Evolutionary conservation across 2,888 invertebrate genomes (phyloP), one percentile per base, ranked within the genome.

Genomic region (Drosophila paucipuncta): DNA sequence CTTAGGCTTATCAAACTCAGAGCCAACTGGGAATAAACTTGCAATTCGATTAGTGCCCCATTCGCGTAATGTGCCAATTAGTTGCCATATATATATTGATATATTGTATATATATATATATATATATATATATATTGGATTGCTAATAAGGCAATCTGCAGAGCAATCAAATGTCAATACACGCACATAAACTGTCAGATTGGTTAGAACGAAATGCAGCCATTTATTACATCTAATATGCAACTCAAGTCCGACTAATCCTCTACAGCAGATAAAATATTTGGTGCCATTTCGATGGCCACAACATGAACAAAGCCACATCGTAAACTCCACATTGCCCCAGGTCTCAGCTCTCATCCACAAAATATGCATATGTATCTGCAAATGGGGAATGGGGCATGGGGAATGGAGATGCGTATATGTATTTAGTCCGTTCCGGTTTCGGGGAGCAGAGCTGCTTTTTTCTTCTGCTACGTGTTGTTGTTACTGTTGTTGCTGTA

Each of bases 91-190:
- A 62, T 18, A 25, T 16, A 7, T 47, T 7, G 9, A 47, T 22
- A 13, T n/a, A n/a, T n/a, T n/a, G n/a, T n/a, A n/a, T n/a, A n/a
- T n/a, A n/a, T n/a, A 43, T 41, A 11, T 10, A 41, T 43, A 43
- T 22, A 13, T 22, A 22, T 16, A 7, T 47, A 13, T 22, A 1
- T 25, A 47, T 47, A 47, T 54, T 41, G 2, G 52, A 47, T 49
- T 41, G 76, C 89, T 80, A 90, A 86, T 81, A 86, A 70, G 78
- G 76, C 89, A 86, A 85, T 85, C 89, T 76, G 85, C 60, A 67
- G 52, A 76, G 82, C 77, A 86, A 89, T 86, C 90, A 86, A 87
- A 52, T 86, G 89, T 90, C 87, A 89, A 89, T 87, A 89, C 78
- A 89, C 39, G 50, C 71, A 53, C 79, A 77, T 83, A 86, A 86